Conservation (phyloP, 2,797 vertebrate species). For the Prunella strophiata region DNA sequence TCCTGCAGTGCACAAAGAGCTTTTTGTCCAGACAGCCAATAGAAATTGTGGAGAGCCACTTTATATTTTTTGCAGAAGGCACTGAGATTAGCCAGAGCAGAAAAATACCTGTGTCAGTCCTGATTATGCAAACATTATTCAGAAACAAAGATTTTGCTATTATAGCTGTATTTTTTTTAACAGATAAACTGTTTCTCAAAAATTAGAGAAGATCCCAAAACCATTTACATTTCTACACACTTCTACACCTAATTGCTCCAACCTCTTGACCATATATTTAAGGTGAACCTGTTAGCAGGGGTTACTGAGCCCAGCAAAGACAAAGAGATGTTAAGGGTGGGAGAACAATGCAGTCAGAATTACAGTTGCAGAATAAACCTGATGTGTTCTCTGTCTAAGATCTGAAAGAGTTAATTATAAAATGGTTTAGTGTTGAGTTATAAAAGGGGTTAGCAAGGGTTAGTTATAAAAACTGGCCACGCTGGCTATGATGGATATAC, state of each 20-base stretch:
- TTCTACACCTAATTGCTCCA: background rate
- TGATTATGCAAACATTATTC: slow-evolving; percentile 16
- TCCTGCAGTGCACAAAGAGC: slow-evolving; percentile 10
- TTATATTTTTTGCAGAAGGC: slow-evolving; percentile 25
- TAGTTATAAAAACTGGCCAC: background rate
- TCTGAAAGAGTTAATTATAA: background rate
- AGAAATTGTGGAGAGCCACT: background rate
- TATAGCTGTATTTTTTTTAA: background rate
- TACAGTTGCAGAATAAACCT: background rate
- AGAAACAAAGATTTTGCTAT: slow-evolving; percentile 11
- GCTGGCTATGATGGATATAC: background rate
- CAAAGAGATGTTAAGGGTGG: background rate
- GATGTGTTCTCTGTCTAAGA: background rate
- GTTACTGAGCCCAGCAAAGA: background rate
- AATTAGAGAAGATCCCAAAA: background rate
- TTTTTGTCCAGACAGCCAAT: slow-evolving; percentile 42
- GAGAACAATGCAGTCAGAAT: background rate
- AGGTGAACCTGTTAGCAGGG: background rate
- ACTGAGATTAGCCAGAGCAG: slow-evolving; percentile 1
- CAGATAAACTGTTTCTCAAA: background rate
- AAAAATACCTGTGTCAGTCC: background rate
- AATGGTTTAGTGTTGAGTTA: background rate
- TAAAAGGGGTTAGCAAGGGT: background rate
- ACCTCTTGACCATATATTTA: background rate
- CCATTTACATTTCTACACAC: background rate